Percentiles rank a stretch among this genome's conserved stretches.
These are phyloP conservation scores for Hypomesus transpacificus DNA, from an alignment of 2,113 vertebrate species.

Conservation along the genomic window DNA sequence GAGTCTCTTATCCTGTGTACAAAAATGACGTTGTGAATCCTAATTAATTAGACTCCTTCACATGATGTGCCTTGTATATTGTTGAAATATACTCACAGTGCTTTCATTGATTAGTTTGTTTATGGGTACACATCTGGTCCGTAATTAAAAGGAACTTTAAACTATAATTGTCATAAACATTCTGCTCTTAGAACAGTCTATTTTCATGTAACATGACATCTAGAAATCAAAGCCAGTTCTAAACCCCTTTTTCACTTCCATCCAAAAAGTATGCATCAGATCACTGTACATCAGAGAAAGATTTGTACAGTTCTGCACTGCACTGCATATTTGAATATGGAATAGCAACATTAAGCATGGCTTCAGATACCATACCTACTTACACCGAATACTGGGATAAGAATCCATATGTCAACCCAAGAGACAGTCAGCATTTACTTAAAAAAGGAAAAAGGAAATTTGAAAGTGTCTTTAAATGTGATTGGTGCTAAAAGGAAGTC, in stretches of 20 bases:
- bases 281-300: too few relatives aligned
- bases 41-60: constrained; percentile 64
- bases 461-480: constrained; percentile 3
- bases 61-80: constrained; percentile 58
- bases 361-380: too few relatives aligned
- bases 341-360: too few relatives aligned
- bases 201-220: too few relatives aligned
- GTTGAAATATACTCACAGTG: constrained; percentile 60
- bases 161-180: too few relatives aligned
- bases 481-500: constrained; percentile 1
- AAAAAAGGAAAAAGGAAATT: background rate
- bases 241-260: too few relatives aligned
- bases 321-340: too few relatives aligned
- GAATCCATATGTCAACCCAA: background rate
- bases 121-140: constrained; percentile 50
- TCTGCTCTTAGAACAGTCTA: too few relatives aligned
- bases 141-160: constrained; percentile 7
- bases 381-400: too few relatives aligned
- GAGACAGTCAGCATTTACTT: background rate
- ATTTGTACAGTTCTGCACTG: too few relatives aligned
- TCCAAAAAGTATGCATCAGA: too few relatives aligned
- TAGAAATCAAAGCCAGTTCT: too few relatives aligned
- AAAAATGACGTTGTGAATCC: constrained; percentile 55
- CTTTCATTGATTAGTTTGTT: constrained; percentile 62
- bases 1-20: constrained; percentile 49